Evolutionary conservation across 2,113 vertebrate genomes (phyloP), one percentile per base, ranked within the genome.

Genomic region (Protobothrops mucrosquamatus): DNA sequence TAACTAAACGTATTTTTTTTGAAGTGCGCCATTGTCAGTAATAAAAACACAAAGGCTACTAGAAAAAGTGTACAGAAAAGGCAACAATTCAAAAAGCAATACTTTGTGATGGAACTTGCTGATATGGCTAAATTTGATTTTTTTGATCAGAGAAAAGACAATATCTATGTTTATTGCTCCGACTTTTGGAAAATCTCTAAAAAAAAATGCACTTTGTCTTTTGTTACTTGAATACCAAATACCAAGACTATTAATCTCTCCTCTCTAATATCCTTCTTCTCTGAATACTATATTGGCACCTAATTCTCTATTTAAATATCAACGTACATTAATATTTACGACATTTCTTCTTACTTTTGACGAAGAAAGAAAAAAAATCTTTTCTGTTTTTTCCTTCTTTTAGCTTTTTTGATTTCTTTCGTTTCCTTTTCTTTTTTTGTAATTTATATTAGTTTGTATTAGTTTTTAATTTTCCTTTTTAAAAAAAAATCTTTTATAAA

Each of bases 1-100:
- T 59, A 94, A 59, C 87, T 18, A 34, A 94, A 95, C 93, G 59
- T 64, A 24, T 12, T 91, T 93, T 18, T 93, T 54, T 87, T 94
- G 92, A n/a, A 81, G 85, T 88, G n/a, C 12, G 90, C 91, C 8
- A 56, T 91, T 55, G 69, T 92, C 89, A 91, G 56, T 89, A 85
- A 55, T 69, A 54, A 2, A n/a, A 24, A 54, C 48, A 89, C 88
- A 57, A 2, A 92, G 89, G 87, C 48, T 24, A 69, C 43, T 34
- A 69, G 74, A 91, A 61, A 51, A 51, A 81, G 91, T 26, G 26
- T 18, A 43, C 4, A 26, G 11, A 56, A 69, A 69, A 85, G n/a
- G 9, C 0, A 8, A 46, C 46, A 61, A 94, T 81, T 43, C 74
- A 81, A 43, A 43, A 43, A 81, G 34, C 34, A 81, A 81, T 43